Evolutionary conservation across 2,797 vertebrate genomes (phyloP).

Genomic region (Philypnodon macrostomus): DNA sequence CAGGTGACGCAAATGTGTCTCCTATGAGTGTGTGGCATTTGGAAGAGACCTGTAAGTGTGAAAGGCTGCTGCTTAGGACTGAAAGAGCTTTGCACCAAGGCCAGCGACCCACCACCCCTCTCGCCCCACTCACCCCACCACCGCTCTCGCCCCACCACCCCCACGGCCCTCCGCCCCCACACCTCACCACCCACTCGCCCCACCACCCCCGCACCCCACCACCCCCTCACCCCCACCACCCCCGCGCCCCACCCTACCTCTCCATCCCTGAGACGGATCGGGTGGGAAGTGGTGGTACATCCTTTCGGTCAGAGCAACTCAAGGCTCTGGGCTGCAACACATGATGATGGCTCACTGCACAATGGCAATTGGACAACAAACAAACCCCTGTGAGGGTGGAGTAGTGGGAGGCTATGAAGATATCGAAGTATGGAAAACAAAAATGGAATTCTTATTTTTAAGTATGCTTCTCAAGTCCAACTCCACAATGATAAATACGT

Average conservation of each 20-base stretch:
- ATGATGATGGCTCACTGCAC: constrained; percentile 14
- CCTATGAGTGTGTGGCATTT: constrained; percentile 8
- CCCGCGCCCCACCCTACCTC: constrained; percentile 8
- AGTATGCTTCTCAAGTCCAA: too few relatives aligned
- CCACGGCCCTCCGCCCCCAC: constrained; percentile 1
- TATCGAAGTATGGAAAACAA: too few relatives aligned
- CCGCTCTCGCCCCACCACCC: constrained; percentile 6
- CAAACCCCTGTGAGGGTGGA: background rate
- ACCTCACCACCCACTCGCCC: constrained; percentile 2
- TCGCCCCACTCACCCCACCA: constrained; percentile 2
- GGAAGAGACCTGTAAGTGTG: constrained; percentile 16
- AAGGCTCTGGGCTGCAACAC: constrained; percentile 12
- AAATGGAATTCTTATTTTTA: too few relatives aligned
- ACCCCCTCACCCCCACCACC: background rate
- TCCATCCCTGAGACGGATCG: constrained; percentile 3
- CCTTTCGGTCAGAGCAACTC: constrained; percentile 9
- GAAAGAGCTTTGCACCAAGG: constrained; percentile 6
- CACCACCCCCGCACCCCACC: constrained; percentile 4
- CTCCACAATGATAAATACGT: too few relatives aligned
- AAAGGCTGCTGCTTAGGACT: constrained; percentile 10
- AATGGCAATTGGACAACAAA: constrained; percentile 3
- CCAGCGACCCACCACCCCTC: constrained; percentile 1
- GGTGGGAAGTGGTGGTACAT: constrained; percentile 13
- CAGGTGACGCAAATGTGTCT: constrained; percentile 14
- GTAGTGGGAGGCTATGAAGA: background rate